phyloP scores from a whole-genome alignment of 2,797 vertebrate species.

The Sebastes diploproa region DNA sequence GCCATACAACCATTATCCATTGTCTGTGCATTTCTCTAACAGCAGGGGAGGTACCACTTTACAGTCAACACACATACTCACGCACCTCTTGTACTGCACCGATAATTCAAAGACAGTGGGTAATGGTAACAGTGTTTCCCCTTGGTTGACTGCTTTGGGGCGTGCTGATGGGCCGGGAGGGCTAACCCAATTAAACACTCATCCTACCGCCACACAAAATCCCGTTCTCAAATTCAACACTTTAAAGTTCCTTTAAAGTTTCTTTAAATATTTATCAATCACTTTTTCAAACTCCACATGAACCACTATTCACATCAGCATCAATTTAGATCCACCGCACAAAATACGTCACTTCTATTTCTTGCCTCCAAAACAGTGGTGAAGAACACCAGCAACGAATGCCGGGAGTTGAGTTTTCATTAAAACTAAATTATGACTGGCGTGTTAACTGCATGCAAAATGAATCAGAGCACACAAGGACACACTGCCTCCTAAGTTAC shows the following conservation, averaged over 20 bases:
- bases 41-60: conserved; percentile 8
- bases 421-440: too few species aligned
- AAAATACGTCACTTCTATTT: background rate
- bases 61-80: conserved; percentile 6
- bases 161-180: background rate
- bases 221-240: background rate
- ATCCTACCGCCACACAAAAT: background rate
- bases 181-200: too few species aligned
- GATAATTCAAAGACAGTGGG: background rate
- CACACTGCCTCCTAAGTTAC: too few species aligned
- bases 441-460: too few species aligned
- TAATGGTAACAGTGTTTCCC: background rate
- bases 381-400: too few species aligned
- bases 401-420: too few species aligned
- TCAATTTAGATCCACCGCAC: too few species aligned
- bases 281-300: background rate
- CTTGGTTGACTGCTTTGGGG: background rate
- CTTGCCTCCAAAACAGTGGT: background rate
- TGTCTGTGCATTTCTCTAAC: conserved; percentile 8
- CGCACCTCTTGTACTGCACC: background rate
- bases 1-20: background rate
- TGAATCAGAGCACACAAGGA: too few species aligned
- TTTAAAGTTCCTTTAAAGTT: background rate
- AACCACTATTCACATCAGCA: too few species aligned
- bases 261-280: background rate